These are phyloP conservation scores for Muraenolepis orangiensis DNA, from an alignment of 2,797 vertebrate genomes.

Conservation along the genomic window DNA sequence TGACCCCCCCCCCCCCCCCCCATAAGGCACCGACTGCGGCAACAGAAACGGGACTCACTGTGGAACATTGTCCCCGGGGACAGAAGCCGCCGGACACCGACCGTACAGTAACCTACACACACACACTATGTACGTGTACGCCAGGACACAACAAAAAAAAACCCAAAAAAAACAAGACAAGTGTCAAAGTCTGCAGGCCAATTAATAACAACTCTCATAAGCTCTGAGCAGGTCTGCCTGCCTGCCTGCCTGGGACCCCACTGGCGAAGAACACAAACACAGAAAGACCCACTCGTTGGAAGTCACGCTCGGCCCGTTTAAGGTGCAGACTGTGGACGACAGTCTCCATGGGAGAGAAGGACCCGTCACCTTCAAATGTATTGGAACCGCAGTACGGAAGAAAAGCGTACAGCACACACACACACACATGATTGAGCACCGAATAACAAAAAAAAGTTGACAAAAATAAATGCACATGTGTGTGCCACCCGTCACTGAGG, in stretches of 20 bases:
- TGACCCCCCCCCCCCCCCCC: conserved; percentile 29
- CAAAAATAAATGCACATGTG: conserved; percentile 30
- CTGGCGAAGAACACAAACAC: too few relatives aligned
- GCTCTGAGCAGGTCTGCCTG: conserved; percentile 26
- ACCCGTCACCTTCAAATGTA: conserved; percentile 15
- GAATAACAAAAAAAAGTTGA: conserved; percentile 22
- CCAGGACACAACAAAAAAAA: conserved; percentile 42
- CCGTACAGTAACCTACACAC: conserved; percentile 41
- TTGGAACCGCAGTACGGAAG: conserved; percentile 22
- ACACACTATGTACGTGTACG: conserved; percentile 60
- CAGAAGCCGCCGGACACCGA: conserved; percentile 1
- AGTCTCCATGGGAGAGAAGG: not conserved
- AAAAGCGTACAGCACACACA: conserved; percentile 5
- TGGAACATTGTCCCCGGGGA: too few relatives aligned
- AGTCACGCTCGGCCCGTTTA: conserved; percentile 24
- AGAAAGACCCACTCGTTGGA: conserved; percentile 36
- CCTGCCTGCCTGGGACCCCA: too few relatives aligned
- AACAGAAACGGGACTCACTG: not conserved
- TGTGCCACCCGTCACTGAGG: conserved; percentile 39
- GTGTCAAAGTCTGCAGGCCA: conserved; percentile 17
- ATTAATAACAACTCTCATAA: conserved; percentile 54
- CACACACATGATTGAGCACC: too few relatives aligned
- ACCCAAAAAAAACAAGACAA: not conserved
- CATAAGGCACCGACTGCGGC: conserved; percentile 61
- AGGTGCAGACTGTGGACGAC: too few relatives aligned